Evolutionary conservation across 2,797 vertebrate species (phyloP).

Genomic region (Trematomus bernacchii): DNA sequence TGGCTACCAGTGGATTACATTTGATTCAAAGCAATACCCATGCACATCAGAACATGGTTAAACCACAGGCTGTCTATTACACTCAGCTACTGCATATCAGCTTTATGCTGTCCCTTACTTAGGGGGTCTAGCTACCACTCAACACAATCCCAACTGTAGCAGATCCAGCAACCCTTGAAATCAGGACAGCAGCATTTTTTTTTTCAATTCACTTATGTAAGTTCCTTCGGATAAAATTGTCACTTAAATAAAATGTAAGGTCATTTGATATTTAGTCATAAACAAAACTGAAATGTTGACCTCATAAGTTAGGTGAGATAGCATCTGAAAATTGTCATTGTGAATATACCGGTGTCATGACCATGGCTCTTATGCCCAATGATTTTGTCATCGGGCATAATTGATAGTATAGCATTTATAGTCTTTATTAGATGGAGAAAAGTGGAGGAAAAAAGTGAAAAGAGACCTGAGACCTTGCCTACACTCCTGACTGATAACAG

Average conservation of each 20-base stretch:
- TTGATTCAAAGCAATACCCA: no score
- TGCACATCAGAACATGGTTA: no score
- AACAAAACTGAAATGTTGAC: not conserved
- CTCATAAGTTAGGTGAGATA: not conserved
- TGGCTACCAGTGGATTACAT: no score
- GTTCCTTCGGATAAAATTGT: not conserved
- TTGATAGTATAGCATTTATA: not conserved
- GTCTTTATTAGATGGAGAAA: conserved; percentile 3
- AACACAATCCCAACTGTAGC: not conserved
- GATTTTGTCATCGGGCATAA: not conserved
- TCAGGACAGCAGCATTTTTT: not conserved
- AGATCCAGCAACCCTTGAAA: not conserved
- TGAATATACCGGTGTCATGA: not conserved
- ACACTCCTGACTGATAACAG: not conserved
- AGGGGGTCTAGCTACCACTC: not conserved
- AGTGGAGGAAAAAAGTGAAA: not conserved
- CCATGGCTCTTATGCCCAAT: not conserved
- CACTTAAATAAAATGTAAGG: not conserved
- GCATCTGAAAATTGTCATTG: not conserved
- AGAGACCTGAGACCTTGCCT: not conserved
- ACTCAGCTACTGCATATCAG: not conserved
- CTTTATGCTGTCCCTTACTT: not conserved
- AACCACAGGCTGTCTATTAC: not conserved
- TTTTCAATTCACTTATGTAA: no score
- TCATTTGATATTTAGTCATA: not conserved